Evolutionary conservation across 2,797 vertebrate species (phyloP).

Genomic region (Chelmon rostratus): DNA sequence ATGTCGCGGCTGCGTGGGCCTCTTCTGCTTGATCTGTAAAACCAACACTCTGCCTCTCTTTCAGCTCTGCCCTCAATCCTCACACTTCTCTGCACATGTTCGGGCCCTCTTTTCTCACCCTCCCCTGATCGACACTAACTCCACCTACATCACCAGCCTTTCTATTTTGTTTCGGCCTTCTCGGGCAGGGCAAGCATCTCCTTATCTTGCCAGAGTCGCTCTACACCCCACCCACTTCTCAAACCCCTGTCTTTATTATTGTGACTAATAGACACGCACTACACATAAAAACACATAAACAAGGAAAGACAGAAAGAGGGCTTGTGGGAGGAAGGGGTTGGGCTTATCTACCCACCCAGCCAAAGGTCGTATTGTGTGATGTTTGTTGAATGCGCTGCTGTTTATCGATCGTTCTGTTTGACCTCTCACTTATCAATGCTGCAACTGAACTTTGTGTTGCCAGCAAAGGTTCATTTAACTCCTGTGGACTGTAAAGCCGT

Average conservation of each 20-base stretch:
- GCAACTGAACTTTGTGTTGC: constrained; percentile 73
- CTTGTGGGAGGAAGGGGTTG: constrained; percentile 2
- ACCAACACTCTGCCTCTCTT: constrained; percentile 13
- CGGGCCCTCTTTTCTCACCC: constrained; percentile 26
- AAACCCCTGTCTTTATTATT: constrained; percentile 33
- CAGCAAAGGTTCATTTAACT: constrained; percentile 27
- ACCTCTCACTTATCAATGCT: constrained; percentile 67
- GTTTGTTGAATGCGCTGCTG: constrained; percentile 56
- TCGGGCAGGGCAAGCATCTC: background rate
- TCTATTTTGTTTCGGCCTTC: constrained; percentile 40
- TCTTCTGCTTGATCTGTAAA: constrained; percentile 20
- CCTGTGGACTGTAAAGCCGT: constrained; percentile 33
- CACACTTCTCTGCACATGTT: constrained; percentile 52
- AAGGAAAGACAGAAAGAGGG: constrained; percentile 25
- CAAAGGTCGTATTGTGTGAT: constrained; percentile 74
- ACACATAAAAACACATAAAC: constrained; percentile 34
- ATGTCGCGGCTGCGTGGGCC: constrained; percentile 8
- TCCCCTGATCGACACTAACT: constrained; percentile 54
- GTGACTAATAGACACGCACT: constrained; percentile 25
- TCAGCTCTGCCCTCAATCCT: constrained; percentile 34
- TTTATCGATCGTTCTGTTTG: constrained; percentile 63
- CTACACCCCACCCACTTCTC: constrained; percentile 13
- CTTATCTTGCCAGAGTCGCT: constrained; percentile 47
- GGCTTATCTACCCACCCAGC: constrained; percentile 70
- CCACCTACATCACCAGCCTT: constrained; percentile 69